Evolutionary conservation across 2,797 vertebrate species (phyloP), one percentile per base, ranked within the genome.

Genomic region (Acanthurus tractus): DNA sequence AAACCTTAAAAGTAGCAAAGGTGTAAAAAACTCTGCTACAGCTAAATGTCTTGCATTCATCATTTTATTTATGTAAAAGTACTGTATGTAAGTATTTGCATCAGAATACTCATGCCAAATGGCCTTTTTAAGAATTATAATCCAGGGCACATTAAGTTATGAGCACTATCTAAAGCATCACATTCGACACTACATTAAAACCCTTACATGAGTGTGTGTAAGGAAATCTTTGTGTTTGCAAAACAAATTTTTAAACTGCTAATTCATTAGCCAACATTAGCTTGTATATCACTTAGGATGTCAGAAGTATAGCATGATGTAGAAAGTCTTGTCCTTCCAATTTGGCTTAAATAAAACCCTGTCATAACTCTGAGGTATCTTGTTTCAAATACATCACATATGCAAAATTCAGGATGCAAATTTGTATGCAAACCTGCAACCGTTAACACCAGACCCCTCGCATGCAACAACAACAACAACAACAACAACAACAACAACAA

Each of bases 321-420:
- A 14, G 1, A 15, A 23, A 20, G 23, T 53, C 9, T 52, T 54
- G 9, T 54, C 48, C 42, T 8, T 10, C 7, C 0, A 25, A 22
- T 36, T 17, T 20, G n/a, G 2, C 8, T 20, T 42, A 13, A 13
- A 40, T 49, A 50, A 45, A 50, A 53, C 6, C 20, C 23, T 12
- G 11, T 22, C 17, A 69, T 38, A 29, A 17, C 4, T 8, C 14
- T 36, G 5, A 22, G 29, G 15, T 48, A 55, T 46, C 25, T 2
- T 40, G 48, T 65, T 65, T 71, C 53, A 17, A 66, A 59, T 57
- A 14, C 6, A n/a, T 63, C 5, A 14, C 20, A 52, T 20, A 17
- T 76, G 50, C 11, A 71, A 72, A 52, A 42, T 49, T 0, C 18
- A 25, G 6, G 5, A 14, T 72, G 49, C 56, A 63, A 78, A 67